Base-by-base conservation (phyloP, 1,140 invertebrate genomes). In the Thereuonema tuberculata region DNA sequence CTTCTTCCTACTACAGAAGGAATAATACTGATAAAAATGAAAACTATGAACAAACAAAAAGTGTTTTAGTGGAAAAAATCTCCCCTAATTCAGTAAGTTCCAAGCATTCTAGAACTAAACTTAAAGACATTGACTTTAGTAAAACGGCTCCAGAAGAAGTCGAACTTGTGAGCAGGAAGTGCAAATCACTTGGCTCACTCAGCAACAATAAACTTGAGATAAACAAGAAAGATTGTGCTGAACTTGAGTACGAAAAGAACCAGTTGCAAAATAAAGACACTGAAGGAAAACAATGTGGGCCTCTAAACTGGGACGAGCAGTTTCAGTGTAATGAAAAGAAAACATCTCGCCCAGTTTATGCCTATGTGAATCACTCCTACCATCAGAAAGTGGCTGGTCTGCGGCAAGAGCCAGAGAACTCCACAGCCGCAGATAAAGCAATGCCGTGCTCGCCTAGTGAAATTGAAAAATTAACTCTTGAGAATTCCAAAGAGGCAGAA, bases 291-390 rank as follows among this genome's bases (percentile, higher is more conserved):
- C 9, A 9, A 9, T 43, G 37, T 43, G 37, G 9, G n/a, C 37
- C 9, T 43, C n/a, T 43, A 9, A 12, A 9, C n/a, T 43, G 37
- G n/a, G n/a, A 43, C 9, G 37, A 12, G 9, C n/a, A 43, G 37
- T 12, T n/a, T 9, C 37, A 43, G 37, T n/a, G 37, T 12, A 9
- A n/a, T 12, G n/a, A 43, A 12, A 5, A 54, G 14, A 28, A 26
- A 54, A 24, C 52, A 17, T 24, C 12, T 26, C 52, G 17, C 5
- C 23, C 23, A 14, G 14, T 20, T n/a, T 54, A 54, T 25, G 52
- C 52, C 27, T 54, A 54, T 54, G 52, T 54, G 12, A 54, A 54
- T 25, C 52, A 54, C 25, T 26, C 52, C 2, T 24, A 54, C 12
- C 21, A 25, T 26, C 52, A 54, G 20, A 54, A 54, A 24, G 12